Evolutionary conservation across 2,797 vertebrate genomes (phyloP).

Genomic region (Melanotaenia parkinsoni): DNA sequence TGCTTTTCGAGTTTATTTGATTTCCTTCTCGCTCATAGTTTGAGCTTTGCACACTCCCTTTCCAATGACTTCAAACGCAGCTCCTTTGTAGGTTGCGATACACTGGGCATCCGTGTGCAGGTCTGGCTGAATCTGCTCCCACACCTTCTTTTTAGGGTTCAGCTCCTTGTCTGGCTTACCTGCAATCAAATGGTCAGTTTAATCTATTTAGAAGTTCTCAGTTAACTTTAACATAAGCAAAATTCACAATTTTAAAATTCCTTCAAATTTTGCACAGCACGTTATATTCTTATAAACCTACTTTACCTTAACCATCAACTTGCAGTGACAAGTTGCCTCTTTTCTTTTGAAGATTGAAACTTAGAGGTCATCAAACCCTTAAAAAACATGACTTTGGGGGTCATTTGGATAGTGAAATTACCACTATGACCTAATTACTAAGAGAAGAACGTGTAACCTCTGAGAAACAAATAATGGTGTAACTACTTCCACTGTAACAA

Average conservation of each 20-base stretch:
- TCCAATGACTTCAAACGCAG: slow-evolving; percentile 90
- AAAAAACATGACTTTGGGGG: no score
- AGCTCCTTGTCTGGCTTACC: slow-evolving; percentile 92
- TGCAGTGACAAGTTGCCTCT: no score
- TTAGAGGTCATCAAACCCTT: no score
- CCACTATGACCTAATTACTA: background rate
- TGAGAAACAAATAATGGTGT: background rate
- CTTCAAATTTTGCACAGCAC: background rate
- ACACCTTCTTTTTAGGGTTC: slow-evolving; percentile 92
- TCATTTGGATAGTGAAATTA: background rate
- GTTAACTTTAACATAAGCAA: background rate
- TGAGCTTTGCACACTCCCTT: slow-evolving; percentile 93
- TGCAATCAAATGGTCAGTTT: slow-evolving; percentile 58
- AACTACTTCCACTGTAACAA: no score
- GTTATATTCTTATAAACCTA: background rate
- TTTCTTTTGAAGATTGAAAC: no score
- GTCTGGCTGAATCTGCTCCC: slow-evolving; percentile 95
- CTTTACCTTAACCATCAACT: background rate
- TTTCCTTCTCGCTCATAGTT: slow-evolving; percentile 93
- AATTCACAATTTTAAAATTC: background rate
- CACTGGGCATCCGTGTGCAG: slow-evolving; percentile 88
- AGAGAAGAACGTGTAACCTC: no score
- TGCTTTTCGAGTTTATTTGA: slow-evolving; percentile 85
- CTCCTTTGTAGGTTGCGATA: slow-evolving; percentile 91
- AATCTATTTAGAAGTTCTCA: background rate